Conservation (phyloP, 2,797 vertebrate genomes). For the Gila robusta region DNA sequence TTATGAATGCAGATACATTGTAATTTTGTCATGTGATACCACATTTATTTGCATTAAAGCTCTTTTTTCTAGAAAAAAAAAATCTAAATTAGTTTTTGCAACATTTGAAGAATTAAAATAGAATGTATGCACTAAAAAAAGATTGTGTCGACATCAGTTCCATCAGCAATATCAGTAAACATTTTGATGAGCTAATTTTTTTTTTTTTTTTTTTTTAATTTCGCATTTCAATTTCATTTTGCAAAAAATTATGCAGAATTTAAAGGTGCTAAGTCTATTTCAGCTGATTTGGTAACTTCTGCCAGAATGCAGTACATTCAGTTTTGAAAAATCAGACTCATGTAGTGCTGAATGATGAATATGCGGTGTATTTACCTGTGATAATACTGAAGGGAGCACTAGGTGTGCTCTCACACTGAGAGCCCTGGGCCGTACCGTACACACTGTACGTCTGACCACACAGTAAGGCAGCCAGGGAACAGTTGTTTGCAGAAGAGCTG, state of each 20-base stretch:
- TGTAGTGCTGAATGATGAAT: background rate
- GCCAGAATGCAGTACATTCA: background rate
- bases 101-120: background rate
- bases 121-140: background rate
- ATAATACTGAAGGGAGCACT: constrained; percentile 69
- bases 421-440: constrained; percentile 64
- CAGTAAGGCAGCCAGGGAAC: constrained; percentile 68
- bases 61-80: background rate
- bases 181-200: background rate
- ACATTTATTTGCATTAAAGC: background rate
- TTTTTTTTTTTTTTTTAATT: too few species aligned
- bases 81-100: background rate
- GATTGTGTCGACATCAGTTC: too few species aligned
- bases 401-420: constrained; percentile 69
- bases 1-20: background rate
- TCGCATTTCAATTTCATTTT: too few species aligned
- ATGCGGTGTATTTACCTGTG: constrained; percentile 67
- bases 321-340: background rate
- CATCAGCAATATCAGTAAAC: background rate
- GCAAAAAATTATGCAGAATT: background rate
- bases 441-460: constrained; percentile 76
- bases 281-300: background rate
- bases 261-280: background rate
- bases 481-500: constrained; percentile 68
- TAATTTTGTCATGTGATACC: background rate